Base-by-base conservation (phyloP, 2,888 invertebrate genomes). In the Orchesella flavescens region DNA sequence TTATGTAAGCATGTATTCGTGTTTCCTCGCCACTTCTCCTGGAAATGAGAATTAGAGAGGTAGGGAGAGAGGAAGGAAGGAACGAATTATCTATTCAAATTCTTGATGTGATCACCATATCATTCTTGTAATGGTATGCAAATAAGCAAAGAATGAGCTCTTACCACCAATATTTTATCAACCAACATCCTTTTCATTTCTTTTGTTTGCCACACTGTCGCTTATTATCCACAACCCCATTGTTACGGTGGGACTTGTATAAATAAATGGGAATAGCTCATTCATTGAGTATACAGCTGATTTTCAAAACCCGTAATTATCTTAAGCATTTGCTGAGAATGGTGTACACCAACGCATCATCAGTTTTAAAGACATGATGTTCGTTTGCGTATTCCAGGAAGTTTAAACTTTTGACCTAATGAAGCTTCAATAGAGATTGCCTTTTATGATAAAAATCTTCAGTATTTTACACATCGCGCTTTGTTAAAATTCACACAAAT, bases 151-250 rank as follows among this genome's bases (percentile, higher is more conserved):
- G 57, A 57, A 57, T 57, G 57, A 19, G 53, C n/a, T 57, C 17
- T 57, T 17, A 57, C 53, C 57, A 57, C 17, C 55, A 12, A 46
- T n/a, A 17, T 61, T 12, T 61, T 23, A 63, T n/a, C 53, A 57
- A 17, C 19, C 10, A 63, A 63, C 63, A 63, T 63, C 15, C 23
- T 63, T 63, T 63, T 63, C 63, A 63, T 63, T 63, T 24, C 63
- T n/a, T 63, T 63, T 63, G 63, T 63, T 63, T 63, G 23, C 63
- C 23, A 24, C 15, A 19, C 24, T 63, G 63, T 63, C 24, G n/a
- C 63, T 19, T 19, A 12, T 59, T 21, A 59, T 63, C 23, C 23
- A 24, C 63, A 24, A 5, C 59, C 24, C 63, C 23, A 63, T 63
- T 63, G 63, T 63, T 59, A 15, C n/a, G 53, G 4, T 34, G 34